Evolutionary conservation across 1,140 invertebrate species (phyloP).

Genomic region (Drosophila kepulauana): DNA sequence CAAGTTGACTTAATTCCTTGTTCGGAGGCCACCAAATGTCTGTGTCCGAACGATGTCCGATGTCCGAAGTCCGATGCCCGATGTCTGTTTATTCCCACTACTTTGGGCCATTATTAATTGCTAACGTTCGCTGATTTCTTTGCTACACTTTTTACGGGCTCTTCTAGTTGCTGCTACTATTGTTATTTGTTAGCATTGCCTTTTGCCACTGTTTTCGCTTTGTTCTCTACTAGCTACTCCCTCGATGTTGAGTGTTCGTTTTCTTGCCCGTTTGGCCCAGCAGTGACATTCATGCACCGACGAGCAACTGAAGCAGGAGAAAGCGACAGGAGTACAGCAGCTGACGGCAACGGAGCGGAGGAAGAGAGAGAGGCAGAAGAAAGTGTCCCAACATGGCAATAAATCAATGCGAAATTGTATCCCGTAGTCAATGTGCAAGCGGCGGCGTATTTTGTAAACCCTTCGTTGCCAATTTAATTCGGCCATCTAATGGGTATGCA

Average conservation of each 20-base stretch:
- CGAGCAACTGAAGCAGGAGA: slow-evolving; percentile 56
- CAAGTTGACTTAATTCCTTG: slow-evolving; percentile 51
- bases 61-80: slow-evolving; percentile 2
- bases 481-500: slow-evolving; percentile 32
- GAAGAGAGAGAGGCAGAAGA: slow-evolving; percentile 20
- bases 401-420: slow-evolving; percentile 69
- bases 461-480: slow-evolving; percentile 52
- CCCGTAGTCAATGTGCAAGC: slow-evolving; percentile 30
- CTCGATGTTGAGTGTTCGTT: slow-evolving; percentile 26
- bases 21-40: slow-evolving; percentile 68
- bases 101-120: slow-evolving; percentile 77
- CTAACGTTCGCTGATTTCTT: slow-evolving; percentile 79
- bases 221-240: background rate
- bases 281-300: slow-evolving; percentile 77
- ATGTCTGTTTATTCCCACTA: slow-evolving; percentile 53
- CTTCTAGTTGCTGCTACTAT: slow-evolving; percentile 25
- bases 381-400: slow-evolving; percentile 54
- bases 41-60: slow-evolving; percentile 3
- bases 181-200: slow-evolving; percentile 55
- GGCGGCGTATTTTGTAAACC: slow-evolving; percentile 52
- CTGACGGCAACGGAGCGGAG: background rate
- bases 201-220: slow-evolving; percentile 45
- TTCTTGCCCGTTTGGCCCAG: slow-evolving; percentile 73
- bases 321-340: background rate
- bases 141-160: slow-evolving; percentile 62